phyloP scores from a whole-genome alignment of 2,888 invertebrate species.

The Alloplasta piceator region DNA sequence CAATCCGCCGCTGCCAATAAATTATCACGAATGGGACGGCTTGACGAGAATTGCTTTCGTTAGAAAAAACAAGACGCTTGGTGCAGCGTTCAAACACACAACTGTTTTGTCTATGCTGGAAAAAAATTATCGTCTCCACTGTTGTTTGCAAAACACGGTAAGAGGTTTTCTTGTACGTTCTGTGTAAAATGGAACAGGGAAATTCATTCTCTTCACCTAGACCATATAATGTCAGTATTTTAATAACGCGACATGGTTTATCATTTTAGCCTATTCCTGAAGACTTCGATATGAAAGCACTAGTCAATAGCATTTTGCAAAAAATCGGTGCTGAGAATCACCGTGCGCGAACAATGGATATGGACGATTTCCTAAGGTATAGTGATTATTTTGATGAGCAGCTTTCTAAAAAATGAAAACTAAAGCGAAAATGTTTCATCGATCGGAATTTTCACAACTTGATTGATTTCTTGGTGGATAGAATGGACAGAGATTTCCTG shows the following conservation, averaged over 20 bases:
- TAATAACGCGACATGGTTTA: conserved; percentile 46
- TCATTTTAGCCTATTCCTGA: conserved; percentile 88
- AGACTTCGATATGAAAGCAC: conserved; percentile 92
- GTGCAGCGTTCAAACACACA: conserved; percentile 94
- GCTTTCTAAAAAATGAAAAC: background rate
- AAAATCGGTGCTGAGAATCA: conserved; percentile 89
- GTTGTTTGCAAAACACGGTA: conserved; percentile 93
- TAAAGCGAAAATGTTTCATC: conserved; percentile 7
- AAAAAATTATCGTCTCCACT: conserved; percentile 95
- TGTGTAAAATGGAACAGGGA: background rate
- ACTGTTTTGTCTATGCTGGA: conserved; percentile 93
- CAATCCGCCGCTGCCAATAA: conserved; percentile 98
- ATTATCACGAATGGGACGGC: conserved; percentile 99
- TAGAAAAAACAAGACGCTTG: conserved; percentile 98
- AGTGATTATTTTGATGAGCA: conserved; percentile 42
- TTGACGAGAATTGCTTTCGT: conserved; percentile 97
- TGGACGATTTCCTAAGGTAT: conserved; percentile 96
- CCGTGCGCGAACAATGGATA: conserved; percentile 96
- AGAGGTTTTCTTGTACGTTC: conserved; percentile 62
- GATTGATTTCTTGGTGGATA: conserved; percentile 9
- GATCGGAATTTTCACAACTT: conserved; percentile 31
- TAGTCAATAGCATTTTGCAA: conserved; percentile 90
- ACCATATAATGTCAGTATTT: background rate
- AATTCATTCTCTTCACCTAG: background rate
- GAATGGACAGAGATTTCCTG: too few relatives aligned